Base-by-base conservation (phyloP, 2,888 invertebrate genomes). In the Archips crataeganus region DNA sequence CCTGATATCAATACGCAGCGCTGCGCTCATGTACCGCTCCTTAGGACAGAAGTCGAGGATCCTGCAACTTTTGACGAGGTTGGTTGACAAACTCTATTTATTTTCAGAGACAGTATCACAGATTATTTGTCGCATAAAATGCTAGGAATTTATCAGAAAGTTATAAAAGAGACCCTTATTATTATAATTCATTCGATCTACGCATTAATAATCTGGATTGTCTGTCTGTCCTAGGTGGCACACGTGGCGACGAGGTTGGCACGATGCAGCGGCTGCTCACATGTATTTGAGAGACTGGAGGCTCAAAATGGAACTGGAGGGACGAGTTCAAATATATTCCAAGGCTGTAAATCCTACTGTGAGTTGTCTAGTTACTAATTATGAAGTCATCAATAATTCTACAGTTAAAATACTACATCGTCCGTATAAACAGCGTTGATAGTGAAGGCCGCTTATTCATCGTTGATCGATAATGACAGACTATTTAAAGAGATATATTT, bases 21-120 rank as follows among this genome's bases (percentile, higher is more conserved):
- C 96, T 0, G 96, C 96, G 11, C 95, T 96, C 71, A 95, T 96
- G 83, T 94, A 96, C 78, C 93, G 97, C 77, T 95, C 95, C 70
- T 89, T 95, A 78, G 97, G 97, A 70, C 96, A 97, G 82, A 95
- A 95, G 87, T 96, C 97, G 2, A 94, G 96, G 81, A 95, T 96
- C 42, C 94, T 97, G 81, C 97, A 97, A 85, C 88, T 97, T 68
- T 91, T 96, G 78, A 96, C 96, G 69, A 96, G 97, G 97, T 96
- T 79, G 84, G 84, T 49, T n/a, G n/a, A 3, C n/a, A 49, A 45
- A 45, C 11, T 3, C 39, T 6, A 39, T 4, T 39, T 39, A 5
- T 3, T 39, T 5, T 39, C 39, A 6, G 4, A 45, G 9, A 45
- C 10, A 11, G 9, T 45, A 45, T 45, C 45, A 45, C 3, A 45